phyloP scores from a whole-genome alignment of 1,140 invertebrate genomes.

The Calliopsis andreniformis region DNA sequence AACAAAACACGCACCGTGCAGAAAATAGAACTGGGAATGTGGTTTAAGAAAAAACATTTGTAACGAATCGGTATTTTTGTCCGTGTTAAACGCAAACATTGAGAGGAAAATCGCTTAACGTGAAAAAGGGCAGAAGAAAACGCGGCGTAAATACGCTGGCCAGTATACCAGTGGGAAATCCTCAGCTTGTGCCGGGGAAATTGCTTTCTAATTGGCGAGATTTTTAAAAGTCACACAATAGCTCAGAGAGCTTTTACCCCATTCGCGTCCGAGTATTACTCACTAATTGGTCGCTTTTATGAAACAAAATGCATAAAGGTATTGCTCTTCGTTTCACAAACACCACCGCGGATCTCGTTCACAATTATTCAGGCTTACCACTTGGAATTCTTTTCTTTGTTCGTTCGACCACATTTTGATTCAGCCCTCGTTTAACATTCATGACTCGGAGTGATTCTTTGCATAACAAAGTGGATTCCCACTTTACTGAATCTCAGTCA shows the following conservation, averaged over 20 bases:
- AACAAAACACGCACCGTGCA: not conserved
- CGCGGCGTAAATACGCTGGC: slow-evolving; percentile 26
- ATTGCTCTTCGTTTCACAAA: slow-evolving; percentile 15
- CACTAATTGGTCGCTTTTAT: slow-evolving; percentile 45
- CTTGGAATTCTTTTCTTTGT: slow-evolving; percentile 4
- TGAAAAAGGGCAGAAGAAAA: slow-evolving; percentile 23
- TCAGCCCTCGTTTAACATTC: not conserved
- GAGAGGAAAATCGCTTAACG: slow-evolving; percentile 13
- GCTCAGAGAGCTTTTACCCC: slow-evolving; percentile 34
- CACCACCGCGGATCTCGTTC: not conserved
- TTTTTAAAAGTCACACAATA: slow-evolving; percentile 51
- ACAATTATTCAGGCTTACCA: slow-evolving; percentile 30
- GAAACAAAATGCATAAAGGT: slow-evolving; percentile 37
- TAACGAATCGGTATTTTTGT: not conserved
- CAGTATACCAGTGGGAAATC: slow-evolving; percentile 38
- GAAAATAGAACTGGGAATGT: not conserved
- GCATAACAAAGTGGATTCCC: not conserved
- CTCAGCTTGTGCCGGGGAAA: slow-evolving; percentile 34
- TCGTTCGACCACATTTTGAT: slow-evolving; percentile 1
- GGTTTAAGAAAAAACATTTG: not conserved
- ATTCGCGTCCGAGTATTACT: slow-evolving; percentile 34
- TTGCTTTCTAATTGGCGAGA: slow-evolving; percentile 53
- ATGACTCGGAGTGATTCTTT: not conserved
- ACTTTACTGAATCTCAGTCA: not conserved
- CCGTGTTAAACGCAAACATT: not conserved